Evolutionary conservation across 2,888 invertebrate genomes (phyloP), one percentile per base, ranked within the genome.

Genomic region (Halictus quadricinctus): DNA sequence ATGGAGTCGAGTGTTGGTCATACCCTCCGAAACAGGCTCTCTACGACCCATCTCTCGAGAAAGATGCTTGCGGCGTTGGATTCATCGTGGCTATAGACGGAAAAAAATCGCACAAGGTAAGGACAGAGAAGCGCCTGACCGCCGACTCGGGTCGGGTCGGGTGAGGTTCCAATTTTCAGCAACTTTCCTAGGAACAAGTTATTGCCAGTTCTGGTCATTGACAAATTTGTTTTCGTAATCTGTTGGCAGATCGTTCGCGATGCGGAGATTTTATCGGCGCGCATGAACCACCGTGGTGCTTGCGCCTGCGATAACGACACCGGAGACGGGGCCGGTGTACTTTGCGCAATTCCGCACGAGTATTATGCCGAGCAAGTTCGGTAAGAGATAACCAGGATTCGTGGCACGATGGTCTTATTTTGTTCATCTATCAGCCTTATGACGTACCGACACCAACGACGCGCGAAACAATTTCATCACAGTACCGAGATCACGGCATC

Each of bases 301-400:
- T 99, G 99, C 95, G 98, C 99, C 69, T 99, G 99, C 95, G 99
- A 99, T 96, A 99, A 99, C 95, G 99, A 99, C 95, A 99, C 99
- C 78, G 99, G 99, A 83, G 99, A 99, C 95, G 99, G 99, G 87
- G 99, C 99, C 87, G 99, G 99, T 81, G 98, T 99, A 85, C 96
- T 99, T 93, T 98, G 98, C 88, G 98, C 99, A 92, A 99, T 99
- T 94, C 99, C 99, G 72, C 99, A 99, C 95, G 97, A 97, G 92
- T 97, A 99, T 94, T 99, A 99, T 95, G 96, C 96, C 90, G 97
- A 97, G 91, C 97, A 97, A 94, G 96, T 98, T 93, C 97, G 97
- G 98, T 98, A 95, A 95, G 94, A 88, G 70, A 78, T 72, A 64
- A 77, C 18, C 2, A 10, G 21, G 12, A 50, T 69, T 60, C 74